Evolutionary conservation across 2,888 invertebrate species (phyloP).

Genomic region (Sisyra nigra): DNA sequence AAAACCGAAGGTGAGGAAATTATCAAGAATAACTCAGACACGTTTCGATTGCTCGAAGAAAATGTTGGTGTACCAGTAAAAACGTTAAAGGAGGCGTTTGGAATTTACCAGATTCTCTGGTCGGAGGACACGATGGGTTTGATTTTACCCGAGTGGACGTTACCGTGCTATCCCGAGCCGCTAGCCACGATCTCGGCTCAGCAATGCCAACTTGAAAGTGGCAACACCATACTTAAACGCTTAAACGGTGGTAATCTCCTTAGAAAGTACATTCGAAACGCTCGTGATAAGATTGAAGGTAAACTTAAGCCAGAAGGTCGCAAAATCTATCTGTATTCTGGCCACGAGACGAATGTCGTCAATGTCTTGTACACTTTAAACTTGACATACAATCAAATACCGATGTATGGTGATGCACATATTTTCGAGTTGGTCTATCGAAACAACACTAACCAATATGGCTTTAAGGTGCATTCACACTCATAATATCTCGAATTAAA

Average conservation of each 20-base stretch:
- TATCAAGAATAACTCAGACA: slow-evolving; percentile 15
- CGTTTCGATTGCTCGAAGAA: slow-evolving; percentile 18
- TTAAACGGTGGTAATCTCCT: slow-evolving; percentile 29
- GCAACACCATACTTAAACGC: slow-evolving; percentile 21
- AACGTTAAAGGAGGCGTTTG: slow-evolving; percentile 18
- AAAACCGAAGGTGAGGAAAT: slow-evolving; percentile 16
- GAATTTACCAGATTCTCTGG: slow-evolving; percentile 22
- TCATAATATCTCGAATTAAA: neutral
- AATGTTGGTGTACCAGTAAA: slow-evolving; percentile 18
- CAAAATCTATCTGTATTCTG: slow-evolving; percentile 31
- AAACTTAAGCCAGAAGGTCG: slow-evolving; percentile 15
- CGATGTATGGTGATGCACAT: slow-evolving; percentile 22
- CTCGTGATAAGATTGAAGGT: slow-evolving; percentile 18
- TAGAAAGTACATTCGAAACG: slow-evolving; percentile 23
- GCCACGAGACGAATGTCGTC: slow-evolving; percentile 39
- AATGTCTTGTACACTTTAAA: slow-evolving; percentile 31
- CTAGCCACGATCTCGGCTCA: slow-evolving; percentile 22
- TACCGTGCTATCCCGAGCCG: slow-evolving; percentile 21
- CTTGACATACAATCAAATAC: slow-evolving; percentile 28
- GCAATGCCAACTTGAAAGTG: slow-evolving; percentile 26
- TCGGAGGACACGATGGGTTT: slow-evolving; percentile 23
- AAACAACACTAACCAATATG: slow-evolving; percentile 15
- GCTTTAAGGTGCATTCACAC: slow-evolving; percentile 19
- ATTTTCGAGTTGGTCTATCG: slow-evolving; percentile 21
- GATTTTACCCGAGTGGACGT: slow-evolving; percentile 28